Base-by-base conservation (phyloP, 92 coral and sea anemone species). In the Parazoanthus swiftii region DNA sequence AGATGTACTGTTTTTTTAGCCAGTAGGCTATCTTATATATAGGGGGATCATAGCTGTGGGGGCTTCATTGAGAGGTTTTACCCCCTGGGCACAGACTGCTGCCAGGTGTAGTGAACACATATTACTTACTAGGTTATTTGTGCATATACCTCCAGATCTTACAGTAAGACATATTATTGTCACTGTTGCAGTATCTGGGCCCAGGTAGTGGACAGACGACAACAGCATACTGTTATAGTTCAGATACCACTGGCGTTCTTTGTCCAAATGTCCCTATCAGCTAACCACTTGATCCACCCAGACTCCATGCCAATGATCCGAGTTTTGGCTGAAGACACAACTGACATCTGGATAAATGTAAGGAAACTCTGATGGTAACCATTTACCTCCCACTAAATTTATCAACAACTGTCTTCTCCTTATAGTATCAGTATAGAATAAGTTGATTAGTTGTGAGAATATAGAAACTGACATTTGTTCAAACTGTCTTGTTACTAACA, bases 271-370 rank as follows among this genome's bases (percentile, higher is more conserved):
- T 92, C 93, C 35, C 95, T 91, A 74, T 93, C 97, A 36, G 95
- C 95, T 29, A 90, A 89, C 89, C 91, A 89, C 37, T 89, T 91
- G 6, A 77, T 93, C 18, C 92, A 89, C 29, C 92, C 95, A 36
- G 91, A 90, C 42, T 91, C 91, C 81, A 90, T 94, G 72, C 98
- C 98, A 15, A 92, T 95, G 86, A 93, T 97, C 85, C 91, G 93
- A 74, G 95, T 97, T 76, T 71, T 97, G 20, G 96, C 98, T 54
- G 99, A 97, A 72, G 99, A 97, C 63, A 95, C 97, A 6, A 90
- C 94, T 44, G 99, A 97, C 72, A 86, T 97, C 43, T 97, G 99
- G 99, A 94, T 97, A 43, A 97, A 97, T 93, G 99, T 95, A 85
- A 88, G 99, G 71, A 7, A 3, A 38, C 25, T 18, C 26, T 77